Conservation (phyloP, 2,797 vertebrate species). For the Cossypha dichroa region DNA sequence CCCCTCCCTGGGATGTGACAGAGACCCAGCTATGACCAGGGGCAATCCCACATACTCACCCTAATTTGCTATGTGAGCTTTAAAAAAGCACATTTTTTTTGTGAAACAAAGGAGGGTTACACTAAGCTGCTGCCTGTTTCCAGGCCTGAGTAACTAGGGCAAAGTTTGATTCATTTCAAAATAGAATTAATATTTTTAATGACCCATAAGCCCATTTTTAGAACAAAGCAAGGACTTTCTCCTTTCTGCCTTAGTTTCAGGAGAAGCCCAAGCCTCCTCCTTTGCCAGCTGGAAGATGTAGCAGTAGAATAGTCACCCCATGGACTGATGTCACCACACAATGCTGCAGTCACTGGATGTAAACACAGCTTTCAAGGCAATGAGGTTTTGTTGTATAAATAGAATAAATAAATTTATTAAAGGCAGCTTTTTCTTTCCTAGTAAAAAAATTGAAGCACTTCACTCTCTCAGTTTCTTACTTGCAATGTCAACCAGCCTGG, state of each 20-base stretch:
- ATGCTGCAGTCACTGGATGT: conserved; percentile 4
- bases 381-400: neutral
- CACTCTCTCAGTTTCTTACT: neutral
- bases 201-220: conserved; percentile 8
- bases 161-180: conserved; percentile 27
- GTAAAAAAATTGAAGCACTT: neutral
- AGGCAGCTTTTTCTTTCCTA: neutral
- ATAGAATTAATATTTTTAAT: conserved; percentile 22
- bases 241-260: neutral
- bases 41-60: neutral
- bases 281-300: neutral
- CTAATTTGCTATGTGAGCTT: neutral
- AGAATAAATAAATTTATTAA: neutral
- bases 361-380: neutral
- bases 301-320: neutral
- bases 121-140: neutral
- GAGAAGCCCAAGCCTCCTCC: neutral
- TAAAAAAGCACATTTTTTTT: neutral
- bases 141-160: conserved; percentile 28
- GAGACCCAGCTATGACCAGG: neutral
- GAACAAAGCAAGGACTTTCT: neutral
- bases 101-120: neutral
- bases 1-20: neutral
- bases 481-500: neutral
- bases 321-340: neutral